phyloP scores from a whole-genome alignment of 2,797 vertebrate species.

The Jordanella pulchra region DNA sequence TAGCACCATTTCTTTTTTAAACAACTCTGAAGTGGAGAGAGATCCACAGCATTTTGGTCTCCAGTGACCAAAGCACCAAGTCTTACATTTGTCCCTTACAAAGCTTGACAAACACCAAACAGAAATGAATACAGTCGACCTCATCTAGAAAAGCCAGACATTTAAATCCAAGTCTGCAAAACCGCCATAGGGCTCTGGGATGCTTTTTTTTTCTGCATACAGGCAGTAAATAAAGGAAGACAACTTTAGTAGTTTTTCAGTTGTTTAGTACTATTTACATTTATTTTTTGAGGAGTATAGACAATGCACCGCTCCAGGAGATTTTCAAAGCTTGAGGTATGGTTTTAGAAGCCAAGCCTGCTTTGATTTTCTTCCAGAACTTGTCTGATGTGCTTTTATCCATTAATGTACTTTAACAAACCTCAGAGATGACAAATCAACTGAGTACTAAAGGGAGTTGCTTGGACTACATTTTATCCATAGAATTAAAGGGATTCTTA shows the following conservation, averaged over 20 bases:
- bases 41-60: too few species aligned
- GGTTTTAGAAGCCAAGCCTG: neutral
- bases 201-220: neutral
- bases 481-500: neutral
- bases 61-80: too few species aligned
- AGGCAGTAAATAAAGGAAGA: neutral
- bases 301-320: neutral
- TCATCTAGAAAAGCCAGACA: neutral
- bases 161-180: neutral
- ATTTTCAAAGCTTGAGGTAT: neutral
- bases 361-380: neutral
- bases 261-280: too few species aligned
- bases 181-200: neutral
- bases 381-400: neutral
- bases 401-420: neutral
- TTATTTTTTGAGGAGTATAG: neutral
- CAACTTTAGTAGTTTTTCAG: neutral
- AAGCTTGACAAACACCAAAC: neutral
- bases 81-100: neutral
- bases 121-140: neutral
- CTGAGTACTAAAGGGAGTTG: neutral
- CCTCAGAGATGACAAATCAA: neutral
- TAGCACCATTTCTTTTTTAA: neutral
- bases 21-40: neutral
- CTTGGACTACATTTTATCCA: neutral